Base-by-base conservation (phyloP, 2,888 invertebrate genomes). In the Nebria salina region DNA sequence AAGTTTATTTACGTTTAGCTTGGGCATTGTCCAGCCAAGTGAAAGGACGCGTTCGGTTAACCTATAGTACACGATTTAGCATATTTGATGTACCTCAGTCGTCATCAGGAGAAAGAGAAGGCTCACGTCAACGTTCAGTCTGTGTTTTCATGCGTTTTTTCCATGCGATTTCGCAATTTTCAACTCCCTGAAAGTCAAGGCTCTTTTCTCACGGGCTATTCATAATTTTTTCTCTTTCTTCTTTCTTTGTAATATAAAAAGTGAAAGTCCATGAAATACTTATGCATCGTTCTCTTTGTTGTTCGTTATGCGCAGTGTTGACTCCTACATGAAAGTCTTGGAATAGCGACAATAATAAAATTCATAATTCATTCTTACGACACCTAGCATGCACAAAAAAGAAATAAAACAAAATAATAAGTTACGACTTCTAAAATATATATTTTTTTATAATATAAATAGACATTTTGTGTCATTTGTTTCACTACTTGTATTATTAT, bases 121-220 rank as follows among this genome's bases (percentile, higher is more conserved):
- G 70, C 34, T 34, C 70, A 70, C 70, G 70, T 70, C 70, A 70
- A 70, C 70, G 70, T 70, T 70, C 70, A 70, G 26, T 70, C 70
- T 26, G 70, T 70, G 70, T 70, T 70, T 34, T 70, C 70, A 70
- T 70, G 70, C 70, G 70, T 70, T 70, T 13, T 70, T 70, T 70
- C 70, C 70, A 70, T 70, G 70, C 70, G 70, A 70, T 70, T 70
- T 70, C 70, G 70, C 70, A 70, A 70, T 70, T 70, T 70, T 70
- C 70, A 15, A 66, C 66, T 26, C 26, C 34, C 70, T 26, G 25
- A 70, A 70, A 70, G 70, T 70, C 70, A 25, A 70, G 70, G 70
- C 20, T 54, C 13, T 54, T 54, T 54, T 54, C 70, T 70, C 70
- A 34, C 15, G 26, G 25, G 66, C 4, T 54, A 54, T 54, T 54